Percentiles rank a stretch among this genome's conserved stretches.
phyloP scores from a whole-genome alignment of 30 jellyfish, hydroid and myxozoan species.

The Pseudorhiza aurosa region DNA sequence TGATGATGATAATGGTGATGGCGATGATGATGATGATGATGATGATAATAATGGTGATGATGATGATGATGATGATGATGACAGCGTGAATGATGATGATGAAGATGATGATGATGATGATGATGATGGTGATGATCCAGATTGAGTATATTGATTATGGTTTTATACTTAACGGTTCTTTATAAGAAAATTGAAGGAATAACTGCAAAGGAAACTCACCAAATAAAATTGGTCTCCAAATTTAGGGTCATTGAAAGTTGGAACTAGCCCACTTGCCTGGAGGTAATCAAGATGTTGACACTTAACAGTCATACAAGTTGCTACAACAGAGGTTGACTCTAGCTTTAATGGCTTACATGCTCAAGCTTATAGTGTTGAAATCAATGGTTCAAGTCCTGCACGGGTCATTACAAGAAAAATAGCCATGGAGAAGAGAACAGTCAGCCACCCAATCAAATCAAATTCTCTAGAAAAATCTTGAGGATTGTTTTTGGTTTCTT shows the following conservation, averaged over 20 bases:
- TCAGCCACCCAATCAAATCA: too few species aligned
- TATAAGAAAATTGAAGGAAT: neutral
- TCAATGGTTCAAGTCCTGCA: too few species aligned
- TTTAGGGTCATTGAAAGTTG: slow-evolving; percentile 31
- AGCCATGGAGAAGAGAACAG: too few species aligned
- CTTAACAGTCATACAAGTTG: neutral
- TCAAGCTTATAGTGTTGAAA: too few species aligned
- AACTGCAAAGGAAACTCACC: slow-evolving; percentile 14
- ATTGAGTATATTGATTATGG: too few species aligned
- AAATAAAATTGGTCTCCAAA: slow-evolving; percentile 18
- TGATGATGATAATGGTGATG: neutral
- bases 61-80: neutral
- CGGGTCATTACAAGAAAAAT: too few species aligned
- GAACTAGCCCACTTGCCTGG: neutral
- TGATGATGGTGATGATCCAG: neutral
- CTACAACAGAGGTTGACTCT: neutral
- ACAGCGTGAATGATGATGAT: neutral
- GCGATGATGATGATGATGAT: neutral
- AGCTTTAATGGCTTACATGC: too few species aligned
- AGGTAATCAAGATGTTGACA: neutral
- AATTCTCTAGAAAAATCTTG: too few species aligned
- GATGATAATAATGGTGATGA: neutral
- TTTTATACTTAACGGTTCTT: too few species aligned
- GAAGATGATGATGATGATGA: neutral
- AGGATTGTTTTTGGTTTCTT: too few species aligned